Evolutionary conservation across 2,113 vertebrate species (phyloP).

Genomic region (Tupaia tana): DNA sequence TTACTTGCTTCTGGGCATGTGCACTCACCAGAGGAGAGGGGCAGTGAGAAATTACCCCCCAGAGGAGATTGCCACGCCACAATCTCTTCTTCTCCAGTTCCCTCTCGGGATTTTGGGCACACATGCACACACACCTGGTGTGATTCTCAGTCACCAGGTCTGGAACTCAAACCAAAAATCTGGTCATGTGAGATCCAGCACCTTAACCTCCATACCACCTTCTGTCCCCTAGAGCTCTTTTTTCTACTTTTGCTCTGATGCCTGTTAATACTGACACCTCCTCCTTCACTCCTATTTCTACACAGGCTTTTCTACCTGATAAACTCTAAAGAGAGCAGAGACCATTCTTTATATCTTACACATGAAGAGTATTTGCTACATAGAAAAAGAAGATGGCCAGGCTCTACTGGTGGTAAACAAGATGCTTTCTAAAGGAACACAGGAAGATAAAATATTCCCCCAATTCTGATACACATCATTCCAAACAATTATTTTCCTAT

Average conservation of each 20-base stretch:
- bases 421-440: neutral
- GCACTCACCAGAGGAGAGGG: too few relatives aligned
- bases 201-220: too few relatives aligned
- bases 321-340: neutral
- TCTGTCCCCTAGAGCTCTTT: neutral
- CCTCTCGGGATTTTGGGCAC: too few relatives aligned
- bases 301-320: neutral
- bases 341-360: neutral
- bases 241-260: neutral
- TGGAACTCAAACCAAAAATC: too few relatives aligned
- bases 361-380: neutral
- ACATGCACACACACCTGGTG: too few relatives aligned
- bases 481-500: conserved; percentile 8
- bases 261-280: neutral
- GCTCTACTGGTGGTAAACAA: neutral
- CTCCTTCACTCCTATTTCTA: neutral
- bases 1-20: too few relatives aligned
- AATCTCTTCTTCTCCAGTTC: too few relatives aligned
- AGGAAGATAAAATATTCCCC: neutral
- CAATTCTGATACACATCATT: neutral
- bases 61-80: too few relatives aligned
- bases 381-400: neutral
- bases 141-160: too few relatives aligned
- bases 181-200: too few relatives aligned
- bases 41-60: too few relatives aligned